Evolutionary conservation across 1,140 invertebrate species (phyloP), one percentile per base, ranked within the genome.

Genomic region (Microvelia longipes): DNA sequence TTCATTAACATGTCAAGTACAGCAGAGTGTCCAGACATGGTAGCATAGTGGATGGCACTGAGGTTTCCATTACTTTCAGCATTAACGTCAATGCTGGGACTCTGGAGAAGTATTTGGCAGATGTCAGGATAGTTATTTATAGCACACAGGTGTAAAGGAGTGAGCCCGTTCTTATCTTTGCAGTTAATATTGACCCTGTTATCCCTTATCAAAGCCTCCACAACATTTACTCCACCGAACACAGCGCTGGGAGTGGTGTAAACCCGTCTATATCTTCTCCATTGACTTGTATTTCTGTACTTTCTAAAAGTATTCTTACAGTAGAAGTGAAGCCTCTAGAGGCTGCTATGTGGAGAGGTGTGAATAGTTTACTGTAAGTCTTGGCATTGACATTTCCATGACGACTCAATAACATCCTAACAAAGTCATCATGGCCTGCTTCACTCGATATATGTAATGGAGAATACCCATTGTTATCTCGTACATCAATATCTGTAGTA

Each of bases 291-390:
- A 19, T 63, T 50, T 15, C 50, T 62, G 66, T 61, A 14, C 28
- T 63, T 24, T 28, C 19, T 19, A 66, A 19, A 14, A 66, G 28
- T 27, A 66, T 19, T 28, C 28, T 28, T 28, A 66, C 65, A 1
- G 26, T 66, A 11, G 65, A 28, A 0, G n/a, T 27, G 28, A 11
- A 28, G 5, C 65, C 28, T 35, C 88, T 90, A 79, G 95, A 91
- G 0, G 93, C 89, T 50, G 93, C 92, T 79, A 95, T 95, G 81
- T 96, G 93, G 30, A 96, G 80, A 14, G 93, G 93, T 1, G 93
- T 95, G 19, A 26, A 66, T 1, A 90, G 90, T 1, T 92, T 92
- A 77, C 88, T 92, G 19, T 88, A 80, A 1, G 90, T 89, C 75
- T 86, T 84, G 74, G n/a, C 1, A 35, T 67, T 67, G n/a, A 67